Percentiles rank a stretch among this genome's conserved stretches.
These are phyloP conservation scores for Tricholaema leucomelas DNA, from an alignment of 2,113 vertebrate genomes.

Conservation along the genomic window DNA sequence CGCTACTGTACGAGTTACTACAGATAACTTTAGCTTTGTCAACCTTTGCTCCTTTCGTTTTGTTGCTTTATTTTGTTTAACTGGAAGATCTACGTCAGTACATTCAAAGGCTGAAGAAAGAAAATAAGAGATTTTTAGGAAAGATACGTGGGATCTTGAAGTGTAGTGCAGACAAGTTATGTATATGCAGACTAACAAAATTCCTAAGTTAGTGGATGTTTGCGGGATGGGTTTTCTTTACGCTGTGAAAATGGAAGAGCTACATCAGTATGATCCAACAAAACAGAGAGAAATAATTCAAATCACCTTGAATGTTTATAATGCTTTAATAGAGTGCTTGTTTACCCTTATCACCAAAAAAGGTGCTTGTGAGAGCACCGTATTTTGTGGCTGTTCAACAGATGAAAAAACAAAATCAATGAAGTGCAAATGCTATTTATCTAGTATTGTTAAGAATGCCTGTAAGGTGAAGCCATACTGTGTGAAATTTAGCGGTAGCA, in stretches of 20 bases:
- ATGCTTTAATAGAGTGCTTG: conserved; percentile 67
- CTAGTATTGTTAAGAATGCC: conserved; percentile 37
- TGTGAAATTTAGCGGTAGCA: background rate
- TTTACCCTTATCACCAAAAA: conserved; percentile 67
- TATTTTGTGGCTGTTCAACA: conserved; percentile 45
- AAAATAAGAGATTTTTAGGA: background rate
- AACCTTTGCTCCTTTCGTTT: background rate
- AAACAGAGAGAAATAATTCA: background rate
- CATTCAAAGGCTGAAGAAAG: background rate
- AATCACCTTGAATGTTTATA: conserved; percentile 23
- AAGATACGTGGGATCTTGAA: background rate
- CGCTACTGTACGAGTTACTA: background rate
- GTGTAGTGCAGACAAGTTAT: background rate
- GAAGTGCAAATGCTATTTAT: conserved; percentile 59
- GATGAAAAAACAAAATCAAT: conserved; percentile 1
- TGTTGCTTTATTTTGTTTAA: too few species aligned
- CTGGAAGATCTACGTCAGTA: background rate
- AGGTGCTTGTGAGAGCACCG: background rate
- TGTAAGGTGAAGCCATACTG: conserved; percentile 33
- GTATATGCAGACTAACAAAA: background rate
- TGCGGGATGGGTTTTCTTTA: background rate
- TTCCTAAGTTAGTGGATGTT: background rate
- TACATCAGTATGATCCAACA: background rate
- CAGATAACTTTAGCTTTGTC: background rate
- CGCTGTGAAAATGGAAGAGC: background rate